Conservation (phyloP, 37 sponge, comb jelly and placozoan genomes). For the Aplysina aerophoba region DNA sequence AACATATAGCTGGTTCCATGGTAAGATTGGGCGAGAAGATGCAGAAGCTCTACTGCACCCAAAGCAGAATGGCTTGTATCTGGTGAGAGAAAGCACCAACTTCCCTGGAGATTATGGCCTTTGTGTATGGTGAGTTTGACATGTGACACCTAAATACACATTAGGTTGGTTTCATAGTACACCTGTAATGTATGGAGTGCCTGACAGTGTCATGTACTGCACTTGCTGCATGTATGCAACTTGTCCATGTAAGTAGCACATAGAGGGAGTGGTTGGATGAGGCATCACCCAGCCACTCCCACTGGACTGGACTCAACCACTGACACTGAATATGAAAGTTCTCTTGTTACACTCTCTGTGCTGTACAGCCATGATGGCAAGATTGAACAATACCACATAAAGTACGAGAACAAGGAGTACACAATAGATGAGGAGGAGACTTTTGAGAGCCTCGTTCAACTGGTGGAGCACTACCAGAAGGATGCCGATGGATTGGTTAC, state of each 20-base stretch:
- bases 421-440: conserved; percentile 92
- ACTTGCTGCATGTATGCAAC: not conserved
- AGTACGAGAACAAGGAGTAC: conserved; percentile 58
- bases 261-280: too few species aligned
- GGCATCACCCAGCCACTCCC: too few species aligned
- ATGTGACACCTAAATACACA: not conserved
- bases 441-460: conserved; percentile 89
- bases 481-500: conserved; percentile 92
- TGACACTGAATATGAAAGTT: too few species aligned
- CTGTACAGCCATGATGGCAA: conserved; percentile 67
- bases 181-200: too few species aligned
- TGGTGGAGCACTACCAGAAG: conserved; percentile 93
- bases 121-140: conserved; percentile 55
- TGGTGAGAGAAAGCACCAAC: conserved; percentile 55
- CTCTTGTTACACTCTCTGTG: too few species aligned
- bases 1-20: conserved; percentile 90
- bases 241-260: too few species aligned
- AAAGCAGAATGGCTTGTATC: conserved; percentile 75
- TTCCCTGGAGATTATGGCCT: conserved; percentile 67
- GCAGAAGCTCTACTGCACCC: conserved; percentile 79
- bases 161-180: not conserved
- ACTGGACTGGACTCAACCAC: too few species aligned
- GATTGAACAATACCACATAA: conserved; percentile 90
- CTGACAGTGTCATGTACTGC: too few species aligned
- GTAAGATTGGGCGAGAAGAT: conserved; percentile 85